These are phyloP conservation scores for Odobenus rosmarus DNA, from an alignment of 2,113 vertebrate genomes.

Conservation along the genomic window DNA sequence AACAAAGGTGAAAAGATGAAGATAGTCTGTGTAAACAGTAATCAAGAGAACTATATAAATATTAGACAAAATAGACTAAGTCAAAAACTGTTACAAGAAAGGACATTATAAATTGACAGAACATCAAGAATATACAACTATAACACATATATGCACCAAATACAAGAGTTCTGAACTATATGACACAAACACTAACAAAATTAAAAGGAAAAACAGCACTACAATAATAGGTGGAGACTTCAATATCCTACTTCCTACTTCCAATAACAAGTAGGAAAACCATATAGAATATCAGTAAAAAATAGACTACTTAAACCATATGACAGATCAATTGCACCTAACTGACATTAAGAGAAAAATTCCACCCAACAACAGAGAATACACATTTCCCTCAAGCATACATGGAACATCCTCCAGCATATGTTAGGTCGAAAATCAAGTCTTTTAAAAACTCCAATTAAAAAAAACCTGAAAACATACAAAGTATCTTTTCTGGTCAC, in stretches of 20 bases:
- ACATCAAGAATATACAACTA: not conserved
- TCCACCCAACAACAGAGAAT: not conserved
- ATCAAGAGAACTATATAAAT: not conserved
- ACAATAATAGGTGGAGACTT: not conserved
- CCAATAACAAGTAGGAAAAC: not conserved
- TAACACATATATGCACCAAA: not conserved
- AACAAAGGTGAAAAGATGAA: not conserved
- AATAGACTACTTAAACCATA: not conserved
- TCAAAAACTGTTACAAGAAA: not conserved
- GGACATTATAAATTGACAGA: not conserved
- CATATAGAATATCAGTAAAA: not conserved
- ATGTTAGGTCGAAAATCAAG: not conserved
- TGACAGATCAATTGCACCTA: not conserved
- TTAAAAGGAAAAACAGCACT: not conserved
- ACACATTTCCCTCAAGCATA: not conserved
- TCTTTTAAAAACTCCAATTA: not conserved
- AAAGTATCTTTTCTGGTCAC: not conserved
- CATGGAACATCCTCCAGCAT: not conserved
- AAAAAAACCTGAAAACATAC: not conserved
- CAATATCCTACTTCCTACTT: not conserved
- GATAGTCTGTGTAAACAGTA: not conserved
- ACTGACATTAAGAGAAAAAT: not conserved
- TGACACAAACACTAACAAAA: not conserved
- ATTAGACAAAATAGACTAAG: not conserved
- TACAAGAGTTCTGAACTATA: not conserved